Evolutionary conservation across 2,888 invertebrate genomes (phyloP), one percentile per base, ranked within the genome.

Genomic region (Tetranychus truncatus): DNA sequence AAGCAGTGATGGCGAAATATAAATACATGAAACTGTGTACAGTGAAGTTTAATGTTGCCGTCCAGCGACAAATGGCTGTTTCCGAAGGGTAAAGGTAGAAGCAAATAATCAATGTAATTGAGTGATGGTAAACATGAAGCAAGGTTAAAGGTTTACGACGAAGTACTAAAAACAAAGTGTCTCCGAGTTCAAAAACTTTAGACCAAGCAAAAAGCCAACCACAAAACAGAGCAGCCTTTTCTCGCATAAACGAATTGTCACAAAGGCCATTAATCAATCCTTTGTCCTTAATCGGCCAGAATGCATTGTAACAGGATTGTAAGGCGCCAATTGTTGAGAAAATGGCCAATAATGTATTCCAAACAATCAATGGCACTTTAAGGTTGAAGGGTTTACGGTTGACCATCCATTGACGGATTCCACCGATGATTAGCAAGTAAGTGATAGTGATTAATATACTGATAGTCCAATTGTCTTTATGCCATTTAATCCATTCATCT

Each of bases 81-180:
- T 82, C 82, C 77, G 82, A 82, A 77, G 81, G 80, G 74, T 92
- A 78, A 87, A 72, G 88, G 67, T 80, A 90, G 85, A 90, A 93
- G 93, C 94, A 95, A 71, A 69, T 72, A 2, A 75, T 71, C 78
- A 95, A 87, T 75, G 95, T 95, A 55, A 94, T 94, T 82, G 94
- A 92, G 85, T 95, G 95, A 82, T 95, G 95, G 83, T 95, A 95
- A 95, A 95, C 95, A 84, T 95, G 92, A 74, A 95, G 87, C 85
- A 95, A 95, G 82, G 94, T 92, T 74, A 95, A 86, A 1, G 92
- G 92, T 83, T 94, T 93, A 84, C 95, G 95, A 77, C 95, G 88
- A 76, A 95, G 86, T 21, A 84, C 82, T 78, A 95, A 91, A 86
- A 95, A 95, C 79, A 94, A 88, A 67, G 95, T 95, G 85, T 95